Evolutionary conservation across 2,797 vertebrate species (phyloP), one percentile per base, ranked within the genome.

Genomic region (Sebastes aleutianus): DNA sequence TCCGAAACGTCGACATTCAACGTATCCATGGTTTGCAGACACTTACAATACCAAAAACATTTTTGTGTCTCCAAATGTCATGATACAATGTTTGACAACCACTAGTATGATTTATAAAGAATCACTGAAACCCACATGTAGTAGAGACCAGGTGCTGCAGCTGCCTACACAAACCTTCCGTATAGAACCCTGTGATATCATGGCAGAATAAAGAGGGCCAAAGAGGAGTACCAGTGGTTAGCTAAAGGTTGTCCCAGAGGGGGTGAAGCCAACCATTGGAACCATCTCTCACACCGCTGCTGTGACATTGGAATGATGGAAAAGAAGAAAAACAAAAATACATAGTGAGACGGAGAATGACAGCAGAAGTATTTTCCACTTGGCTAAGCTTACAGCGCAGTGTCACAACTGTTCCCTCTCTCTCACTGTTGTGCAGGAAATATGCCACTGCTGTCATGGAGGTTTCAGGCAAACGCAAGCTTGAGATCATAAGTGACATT

Each of bases 401-500:
- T 65, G 74, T 72, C 70, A 63, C 24, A 22, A 59, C 66, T 70
- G 64, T 64, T 73, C 34, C 47, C 29, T 50, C 34, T 50, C n/a
- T 43, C 65, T 54, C 72, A 36, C 54, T 70, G 69, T 12, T 64
- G 61, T 66, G 66, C 26, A 32, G 64, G 29, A 72, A 68, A 65
- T 85, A 50, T 64, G 58, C 26, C 73, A 31, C 39, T 50, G 47
- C 68, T 83, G 77, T 67, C 78, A 84, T 31, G 18, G 39, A 74
- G 26, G 61, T 83, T 78, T 75, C 57, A 78, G 34, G 71, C 27
- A 20, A 78, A 72, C 20, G 11, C 29, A 53, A 75, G 75, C 59
- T 29, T 26, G 6, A 83, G 54, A 85, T 80, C 74, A 82, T 34
- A 67, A 65, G 62, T 77, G 69, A 85, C 74, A 79, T 77, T 85